Evolutionary conservation across 2,113 vertebrate species (phyloP).

Genomic region (Aramus guarauna): DNA sequence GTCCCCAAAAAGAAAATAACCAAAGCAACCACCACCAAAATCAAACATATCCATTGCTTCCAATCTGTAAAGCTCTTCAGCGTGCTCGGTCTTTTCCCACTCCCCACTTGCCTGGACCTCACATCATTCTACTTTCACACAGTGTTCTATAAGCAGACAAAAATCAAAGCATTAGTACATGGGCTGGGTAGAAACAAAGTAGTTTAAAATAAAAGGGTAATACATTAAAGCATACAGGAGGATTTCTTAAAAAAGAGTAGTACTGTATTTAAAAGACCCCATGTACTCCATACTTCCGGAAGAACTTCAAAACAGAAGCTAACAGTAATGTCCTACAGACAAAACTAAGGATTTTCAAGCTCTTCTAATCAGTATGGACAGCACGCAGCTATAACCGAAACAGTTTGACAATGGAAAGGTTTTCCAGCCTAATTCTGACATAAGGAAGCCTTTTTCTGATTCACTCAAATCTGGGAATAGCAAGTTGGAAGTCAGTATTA

Average conservation of each 20-base stretch:
- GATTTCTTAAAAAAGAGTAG: background rate
- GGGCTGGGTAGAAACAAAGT: background rate
- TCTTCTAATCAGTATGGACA: background rate
- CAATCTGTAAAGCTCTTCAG: background rate
- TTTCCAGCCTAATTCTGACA: background rate
- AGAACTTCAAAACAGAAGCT: background rate
- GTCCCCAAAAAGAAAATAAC: background rate
- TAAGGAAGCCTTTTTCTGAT: background rate
- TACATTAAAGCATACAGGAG: background rate
- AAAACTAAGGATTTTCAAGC: background rate
- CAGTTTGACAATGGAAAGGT: background rate
- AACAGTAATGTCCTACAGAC: background rate
- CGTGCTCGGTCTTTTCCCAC: background rate
- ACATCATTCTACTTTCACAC: background rate
- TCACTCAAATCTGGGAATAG: background rate
- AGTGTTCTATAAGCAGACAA: background rate
- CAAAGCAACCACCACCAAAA: background rate
- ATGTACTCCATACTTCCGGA: background rate
- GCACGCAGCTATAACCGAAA: background rate
- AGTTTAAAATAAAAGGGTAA: background rate
- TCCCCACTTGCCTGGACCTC: background rate
- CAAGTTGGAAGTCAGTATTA: background rate
- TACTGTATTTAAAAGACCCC: background rate
- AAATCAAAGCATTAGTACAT: background rate
- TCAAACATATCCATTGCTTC: background rate